These are phyloP conservation scores for Pseudotriccus pelzelni DNA, from an alignment of 2,797 vertebrate genomes.

Conservation along the genomic window DNA sequence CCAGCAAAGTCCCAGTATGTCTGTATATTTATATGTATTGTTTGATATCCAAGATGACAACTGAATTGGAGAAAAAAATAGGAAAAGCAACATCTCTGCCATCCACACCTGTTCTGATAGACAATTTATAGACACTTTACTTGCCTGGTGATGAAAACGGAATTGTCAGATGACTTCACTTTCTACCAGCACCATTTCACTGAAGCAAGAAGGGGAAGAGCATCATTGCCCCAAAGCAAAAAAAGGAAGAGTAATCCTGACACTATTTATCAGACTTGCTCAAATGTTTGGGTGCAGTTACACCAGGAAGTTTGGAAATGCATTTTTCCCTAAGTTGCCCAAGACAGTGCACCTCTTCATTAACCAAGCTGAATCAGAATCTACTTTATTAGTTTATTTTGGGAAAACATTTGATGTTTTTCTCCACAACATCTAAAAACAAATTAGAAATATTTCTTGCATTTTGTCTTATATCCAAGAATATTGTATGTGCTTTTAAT, in stretches of 20 bases:
- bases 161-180: not conserved
- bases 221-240: not conserved
- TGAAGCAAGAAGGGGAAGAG: not conserved
- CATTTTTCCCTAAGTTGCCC: not conserved
- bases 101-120: not conserved
- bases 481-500: not conserved
- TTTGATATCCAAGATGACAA: not conserved
- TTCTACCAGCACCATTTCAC: not conserved
- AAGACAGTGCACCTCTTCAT: not conserved
- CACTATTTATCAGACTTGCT: not conserved
- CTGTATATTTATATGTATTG: not conserved
- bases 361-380: not conserved
- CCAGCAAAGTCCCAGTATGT: not conserved
- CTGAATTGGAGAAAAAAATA: not conserved
- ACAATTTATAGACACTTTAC: not conserved
- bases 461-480: not conserved
- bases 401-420: not conserved
- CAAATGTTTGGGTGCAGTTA: not conserved
- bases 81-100: not conserved
- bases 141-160: not conserved
- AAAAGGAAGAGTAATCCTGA: not conserved
- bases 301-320: not conserved
- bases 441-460: not conserved
- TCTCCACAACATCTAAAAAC: not conserved
- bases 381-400: not conserved